Conservation (phyloP, 2,888 invertebrate genomes). For the Heteromyza rotundicornis region DNA sequence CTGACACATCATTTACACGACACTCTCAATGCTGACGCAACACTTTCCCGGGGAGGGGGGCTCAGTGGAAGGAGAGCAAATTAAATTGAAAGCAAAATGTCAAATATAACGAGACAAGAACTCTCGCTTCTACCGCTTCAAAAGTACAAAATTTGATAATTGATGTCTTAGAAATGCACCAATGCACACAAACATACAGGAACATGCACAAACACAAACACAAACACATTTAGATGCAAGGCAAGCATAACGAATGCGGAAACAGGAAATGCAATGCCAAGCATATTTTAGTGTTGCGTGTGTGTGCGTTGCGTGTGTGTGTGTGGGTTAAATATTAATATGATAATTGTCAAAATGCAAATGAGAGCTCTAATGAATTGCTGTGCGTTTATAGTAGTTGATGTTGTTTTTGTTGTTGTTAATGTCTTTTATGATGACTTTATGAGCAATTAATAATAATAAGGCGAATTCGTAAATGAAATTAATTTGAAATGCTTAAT, state of each 20-base stretch:
- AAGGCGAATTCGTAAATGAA: neutral
- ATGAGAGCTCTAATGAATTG: constrained; percentile 1
- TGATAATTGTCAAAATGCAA: constrained; percentile 8
- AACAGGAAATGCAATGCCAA: neutral
- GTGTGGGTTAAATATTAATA: neutral
- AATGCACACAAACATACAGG: neutral
- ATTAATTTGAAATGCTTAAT: constrained; percentile 1
- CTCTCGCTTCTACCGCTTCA: too few relatives aligned
- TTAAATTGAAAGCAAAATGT: constrained; percentile 3
- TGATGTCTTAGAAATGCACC: neutral
- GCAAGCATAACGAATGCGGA: constrained; percentile 3
- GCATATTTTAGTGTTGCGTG: neutral
- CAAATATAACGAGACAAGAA: neutral
- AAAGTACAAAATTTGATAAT: neutral
- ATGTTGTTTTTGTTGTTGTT: neutral
- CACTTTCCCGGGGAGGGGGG: too few relatives aligned
- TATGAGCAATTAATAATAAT: neutral
- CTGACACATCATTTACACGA: neutral
- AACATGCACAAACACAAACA: constrained; percentile 28
- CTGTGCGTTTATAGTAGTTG: too few relatives aligned
- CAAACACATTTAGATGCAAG: constrained; percentile 14
- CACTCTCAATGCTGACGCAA: neutral
- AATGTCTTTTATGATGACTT: neutral
- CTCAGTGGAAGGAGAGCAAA: too few relatives aligned
- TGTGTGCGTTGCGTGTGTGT: neutral